Base-by-base conservation (phyloP, 2,888 invertebrate genomes). In the Matsumyia berberina region DNA sequence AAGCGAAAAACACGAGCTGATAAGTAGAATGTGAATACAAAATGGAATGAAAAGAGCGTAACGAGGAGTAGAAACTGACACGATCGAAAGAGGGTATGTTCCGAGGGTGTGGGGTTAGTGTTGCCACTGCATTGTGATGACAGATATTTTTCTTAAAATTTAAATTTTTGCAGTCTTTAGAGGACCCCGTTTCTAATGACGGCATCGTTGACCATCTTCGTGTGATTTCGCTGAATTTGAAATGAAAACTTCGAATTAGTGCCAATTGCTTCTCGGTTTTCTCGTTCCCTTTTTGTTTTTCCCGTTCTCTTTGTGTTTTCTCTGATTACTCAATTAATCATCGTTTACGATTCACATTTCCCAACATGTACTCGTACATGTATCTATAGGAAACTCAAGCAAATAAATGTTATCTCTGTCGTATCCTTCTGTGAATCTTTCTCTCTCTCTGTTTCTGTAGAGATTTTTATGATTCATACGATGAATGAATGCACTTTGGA, bases 291-390 rank as follows among this genome's bases (percentile, higher is more conserved):
- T 17, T 69, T 12, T 69, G 0, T 12, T 5, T 42, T 5, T 42
- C 29, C 11, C 24, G 7, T 19, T 24, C 2, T 3, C 29, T 35
- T 37, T 24, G 0, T 37, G 9, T 17, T 24, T 37, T n/a, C 11
- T 51, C 15, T 69, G 69, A 35, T 69, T 69, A 69, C 55, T 69
- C 35, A 69, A 69, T 69, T 69, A 69, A 69, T 69, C 69, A 69
- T 57, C 55, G 19, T 67, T 53, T n/a, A 66, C 66, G 9, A 53
- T 17, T 31, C 66, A 19, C 42, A 55, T n/a, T n/a, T n/a, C n/a
- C n/a, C n/a, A n/a, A n/a, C n/a, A n/a, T n/a, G n/a, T n/a, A n/a
- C n/a, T n/a, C n/a, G n/a, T n/a, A n/a, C n/a, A n/a, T n/a, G n/a
- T n/a, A n/a, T n/a, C n/a, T n/a, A n/a, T n/a, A n/a, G n/a, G n/a